Conservation (phyloP, 2,888 invertebrate genomes). For the Macropis europaea region DNA sequence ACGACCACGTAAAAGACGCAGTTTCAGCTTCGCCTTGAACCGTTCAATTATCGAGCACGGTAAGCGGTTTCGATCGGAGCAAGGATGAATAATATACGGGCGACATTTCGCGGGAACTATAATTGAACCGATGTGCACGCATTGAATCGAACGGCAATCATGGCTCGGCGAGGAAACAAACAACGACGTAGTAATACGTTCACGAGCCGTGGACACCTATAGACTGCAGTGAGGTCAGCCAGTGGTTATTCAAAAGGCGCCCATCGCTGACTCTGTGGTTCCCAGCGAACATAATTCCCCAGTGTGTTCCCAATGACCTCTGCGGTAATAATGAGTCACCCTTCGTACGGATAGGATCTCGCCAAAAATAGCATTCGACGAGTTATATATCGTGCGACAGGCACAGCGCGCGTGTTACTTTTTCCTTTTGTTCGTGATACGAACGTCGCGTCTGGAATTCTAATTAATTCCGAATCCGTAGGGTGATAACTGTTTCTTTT, state of each 20-base stretch:
- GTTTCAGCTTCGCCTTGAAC: slow-evolving; percentile 4
- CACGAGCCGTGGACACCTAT: not conserved
- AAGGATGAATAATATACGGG: slow-evolving; percentile 12
- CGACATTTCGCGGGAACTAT: slow-evolving; percentile 26
- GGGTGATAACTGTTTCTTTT: slow-evolving; percentile 29
- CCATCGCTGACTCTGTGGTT: slow-evolving; percentile 32
- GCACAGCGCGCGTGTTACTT: not conserved
- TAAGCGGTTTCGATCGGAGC: slow-evolving; percentile 3
- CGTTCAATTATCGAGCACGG: slow-evolving; percentile 20
- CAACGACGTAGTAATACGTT: not conserved
- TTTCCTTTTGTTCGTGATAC: slow-evolving; percentile 2
- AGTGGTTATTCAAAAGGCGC: slow-evolving; percentile 43
- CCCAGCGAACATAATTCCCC: slow-evolving; percentile 40
- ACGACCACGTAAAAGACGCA: not conserved
- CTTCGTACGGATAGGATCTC: slow-evolving; percentile 44
- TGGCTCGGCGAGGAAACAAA: not conserved
- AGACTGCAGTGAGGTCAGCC: slow-evolving; percentile 33
- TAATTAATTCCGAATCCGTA: slow-evolving; percentile 48
- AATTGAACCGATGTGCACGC: slow-evolving; percentile 31
- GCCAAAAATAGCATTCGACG: slow-evolving; percentile 50
- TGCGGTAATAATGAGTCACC: slow-evolving; percentile 60
- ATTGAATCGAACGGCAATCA: slow-evolving; percentile 16
- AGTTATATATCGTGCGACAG: slow-evolving; percentile 31
- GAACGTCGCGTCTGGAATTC: slow-evolving; percentile 38
- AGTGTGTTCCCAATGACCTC: slow-evolving; percentile 36